Evolutionary conservation across 2,888 invertebrate genomes (phyloP).

Genomic region (Nemotelus nigrinus): DNA sequence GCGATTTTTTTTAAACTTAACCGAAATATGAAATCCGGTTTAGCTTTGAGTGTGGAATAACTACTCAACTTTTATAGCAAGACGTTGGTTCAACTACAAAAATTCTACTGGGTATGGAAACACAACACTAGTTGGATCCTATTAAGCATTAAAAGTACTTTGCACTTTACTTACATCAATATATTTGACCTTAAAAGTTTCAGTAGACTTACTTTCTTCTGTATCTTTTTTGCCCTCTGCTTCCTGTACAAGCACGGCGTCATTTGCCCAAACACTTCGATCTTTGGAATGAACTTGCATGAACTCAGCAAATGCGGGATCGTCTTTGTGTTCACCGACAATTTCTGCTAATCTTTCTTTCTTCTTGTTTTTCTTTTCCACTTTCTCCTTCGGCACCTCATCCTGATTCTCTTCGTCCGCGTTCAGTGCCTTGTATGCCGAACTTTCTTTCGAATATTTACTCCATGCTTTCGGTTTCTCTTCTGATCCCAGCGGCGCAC

Average conservation of each 20-base stretch:
- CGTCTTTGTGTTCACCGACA: slow-evolving; percentile 82
- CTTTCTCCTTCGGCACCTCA: slow-evolving; percentile 56
- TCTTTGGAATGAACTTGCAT: slow-evolving; percentile 81
- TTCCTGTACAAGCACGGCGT: slow-evolving; percentile 60
- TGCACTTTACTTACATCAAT: neutral
- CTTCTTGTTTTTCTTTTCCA: slow-evolving; percentile 60
- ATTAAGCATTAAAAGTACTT: too few relatives aligned
- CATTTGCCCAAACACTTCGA: slow-evolving; percentile 69
- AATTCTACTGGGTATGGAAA: too few relatives aligned
- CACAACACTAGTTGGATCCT: too few relatives aligned
- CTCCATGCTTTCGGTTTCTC: slow-evolving; percentile 92
- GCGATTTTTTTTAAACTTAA: too few relatives aligned
- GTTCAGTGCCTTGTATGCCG: slow-evolving; percentile 70
- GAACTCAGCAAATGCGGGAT: slow-evolving; percentile 90
- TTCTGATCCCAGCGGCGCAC: slow-evolving; percentile 75
- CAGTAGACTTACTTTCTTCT: slow-evolving; percentile 45
- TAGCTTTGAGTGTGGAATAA: too few relatives aligned
- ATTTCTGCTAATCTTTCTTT: slow-evolving; percentile 72
- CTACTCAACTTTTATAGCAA: too few relatives aligned
- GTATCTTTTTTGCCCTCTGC: neutral
- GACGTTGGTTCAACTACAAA: too few relatives aligned
- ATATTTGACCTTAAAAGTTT: neutral
- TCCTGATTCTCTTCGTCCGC: slow-evolving; percentile 60
- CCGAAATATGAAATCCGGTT: too few relatives aligned
- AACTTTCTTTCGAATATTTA: slow-evolving; percentile 85